Evolutionary conservation across 2,797 vertebrate species (phyloP).

Genomic region (Periophthalmus magnuspinnatus): DNA sequence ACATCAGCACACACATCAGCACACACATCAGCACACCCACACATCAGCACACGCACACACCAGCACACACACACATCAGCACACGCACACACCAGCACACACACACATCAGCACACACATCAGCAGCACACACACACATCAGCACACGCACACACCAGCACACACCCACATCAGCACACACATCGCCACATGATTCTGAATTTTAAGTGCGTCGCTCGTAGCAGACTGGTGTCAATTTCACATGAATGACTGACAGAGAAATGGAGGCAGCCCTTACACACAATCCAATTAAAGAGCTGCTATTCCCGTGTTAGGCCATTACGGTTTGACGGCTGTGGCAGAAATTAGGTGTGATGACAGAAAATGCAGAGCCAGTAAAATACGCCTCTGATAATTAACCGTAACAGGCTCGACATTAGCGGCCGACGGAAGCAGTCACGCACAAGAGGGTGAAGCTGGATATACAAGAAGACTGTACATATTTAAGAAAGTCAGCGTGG

Average conservation of each 20-base stretch:
- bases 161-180: not conserved
- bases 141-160: not conserved
- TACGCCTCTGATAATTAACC: conserved; percentile 24
- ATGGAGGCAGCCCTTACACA: conserved; percentile 13
- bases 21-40: too few relatives aligned
- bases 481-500: not conserved
- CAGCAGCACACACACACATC: not conserved
- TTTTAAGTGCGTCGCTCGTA: not conserved
- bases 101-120: too few relatives aligned
- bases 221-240: conserved; percentile 7
- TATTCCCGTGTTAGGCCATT: conserved; percentile 11
- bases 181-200: conserved; percentile 5
- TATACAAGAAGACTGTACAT: not conserved
- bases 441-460: not conserved
- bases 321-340: conserved; percentile 12
- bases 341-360: conserved; percentile 22
- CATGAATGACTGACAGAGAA: conserved; percentile 7
- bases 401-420: conserved; percentile 5
- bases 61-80: too few relatives aligned
- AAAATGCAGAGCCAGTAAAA: conserved; percentile 43
- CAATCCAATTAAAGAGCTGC: conserved; percentile 14
- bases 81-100: too few relatives aligned
- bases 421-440: conserved; percentile 5
- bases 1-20: too few relatives aligned
- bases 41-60: too few relatives aligned